Percentiles rank a stretch among this genome's conserved stretches.
phyloP scores from a whole-genome alignment of 2,888 invertebrate species.

The Oxyteleia sp. region DNA sequence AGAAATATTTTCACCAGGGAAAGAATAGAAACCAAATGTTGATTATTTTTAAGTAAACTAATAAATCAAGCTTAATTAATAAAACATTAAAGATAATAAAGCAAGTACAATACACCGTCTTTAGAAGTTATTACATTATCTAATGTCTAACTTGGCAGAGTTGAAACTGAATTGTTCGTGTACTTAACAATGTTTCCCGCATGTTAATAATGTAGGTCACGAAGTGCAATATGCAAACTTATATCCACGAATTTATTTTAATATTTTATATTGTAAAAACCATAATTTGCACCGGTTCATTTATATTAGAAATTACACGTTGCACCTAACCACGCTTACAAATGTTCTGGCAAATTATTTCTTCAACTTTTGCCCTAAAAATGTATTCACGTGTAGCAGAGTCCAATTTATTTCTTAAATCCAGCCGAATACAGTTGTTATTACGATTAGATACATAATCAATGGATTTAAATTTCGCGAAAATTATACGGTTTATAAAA shows the following conservation, averaged over 20 bases:
- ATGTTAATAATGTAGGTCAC: constrained; percentile 2
- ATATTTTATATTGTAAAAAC: constrained; percentile 1
- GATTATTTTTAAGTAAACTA: no score
- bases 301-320: constrained; percentile 4
- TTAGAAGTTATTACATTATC: no score
- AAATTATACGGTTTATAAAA: constrained; percentile 35
- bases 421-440: constrained; percentile 19
- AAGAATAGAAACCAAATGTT: no score
- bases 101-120: no score
- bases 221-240: background rate
- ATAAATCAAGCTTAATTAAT: no score
- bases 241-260: background rate
- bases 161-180: no score
- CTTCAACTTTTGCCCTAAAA: constrained; percentile 29
- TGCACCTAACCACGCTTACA: background rate
- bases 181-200: no score
- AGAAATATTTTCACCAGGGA: no score
- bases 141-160: no score
- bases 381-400: constrained; percentile 4
- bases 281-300: constrained; percentile 1
- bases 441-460: constrained; percentile 30
- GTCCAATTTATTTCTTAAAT: constrained; percentile 23
- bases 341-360: constrained; percentile 8
- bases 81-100: no score
- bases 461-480: constrained; percentile 15